These are phyloP conservation scores for Champsocephalus esox DNA, from an alignment of 2,797 vertebrate genomes.

Conservation along the genomic window DNA sequence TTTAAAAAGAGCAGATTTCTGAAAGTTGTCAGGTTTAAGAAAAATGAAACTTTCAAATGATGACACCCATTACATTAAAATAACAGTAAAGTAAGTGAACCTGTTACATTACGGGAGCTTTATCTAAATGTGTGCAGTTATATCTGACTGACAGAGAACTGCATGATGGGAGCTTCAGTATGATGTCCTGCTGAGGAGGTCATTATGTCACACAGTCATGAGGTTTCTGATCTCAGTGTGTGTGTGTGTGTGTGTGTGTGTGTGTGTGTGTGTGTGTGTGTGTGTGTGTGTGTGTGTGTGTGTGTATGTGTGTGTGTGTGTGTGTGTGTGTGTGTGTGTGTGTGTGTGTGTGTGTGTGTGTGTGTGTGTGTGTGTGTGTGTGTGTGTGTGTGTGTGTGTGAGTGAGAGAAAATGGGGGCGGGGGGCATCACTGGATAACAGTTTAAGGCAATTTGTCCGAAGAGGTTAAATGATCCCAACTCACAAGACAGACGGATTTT, in stretches of 20 bases:
- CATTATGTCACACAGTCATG: constrained; percentile 76
- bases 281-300: too few species aligned
- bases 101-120: too few species aligned
- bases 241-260: constrained; percentile 32
- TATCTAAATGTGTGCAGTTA: not conserved
- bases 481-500: not conserved
- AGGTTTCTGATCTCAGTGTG: constrained; percentile 75
- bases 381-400: not conserved
- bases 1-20: not conserved
- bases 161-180: constrained; percentile 52
- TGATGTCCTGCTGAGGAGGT: constrained; percentile 76
- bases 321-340: not conserved
- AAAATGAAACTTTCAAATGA: not conserved
- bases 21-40: not conserved
- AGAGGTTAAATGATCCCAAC: constrained; percentile 41
- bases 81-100: not conserved
- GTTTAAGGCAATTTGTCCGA: constrained; percentile 51
- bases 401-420: not conserved
- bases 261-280: not conserved
- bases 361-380: too few species aligned
- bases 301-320: too few species aligned
- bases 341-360: not conserved
- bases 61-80: not conserved
- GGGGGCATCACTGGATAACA: constrained; percentile 43
- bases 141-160: not conserved